Evolutionary conservation across 2,888 invertebrate species (phyloP), one percentile per base, ranked within the genome.

Genomic region (Autographa gamma): DNA sequence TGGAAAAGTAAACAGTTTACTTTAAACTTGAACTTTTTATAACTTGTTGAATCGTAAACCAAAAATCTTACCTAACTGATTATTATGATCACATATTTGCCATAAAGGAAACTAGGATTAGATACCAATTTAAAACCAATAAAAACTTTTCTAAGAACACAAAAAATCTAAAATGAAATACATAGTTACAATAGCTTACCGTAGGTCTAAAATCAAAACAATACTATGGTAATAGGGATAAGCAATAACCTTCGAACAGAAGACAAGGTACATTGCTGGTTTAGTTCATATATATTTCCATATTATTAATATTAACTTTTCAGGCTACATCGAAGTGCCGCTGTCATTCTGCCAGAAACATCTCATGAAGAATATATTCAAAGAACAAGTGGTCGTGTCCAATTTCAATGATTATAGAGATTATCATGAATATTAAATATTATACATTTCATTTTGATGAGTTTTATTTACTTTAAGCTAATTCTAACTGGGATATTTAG

Each of bases 321-420:
- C 87, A 95, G 95, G 86, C 9, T 95, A 92, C 72, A 79, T 89
- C 0, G 93, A 95, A 84, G 94, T 95, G 0, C 93, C 93, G 0
- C 70, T 95, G 19, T 80, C 88, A 7, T 91, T 84, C 71, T 95
- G 95, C 74, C 93, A 88, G 38, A 80, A 83, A 3, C 95, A 95
- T 76, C 71, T 81, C 0, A 94, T 95, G 95, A 94, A 92, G 79
- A 95, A 95, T 58, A 93, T 95, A 58, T 94, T 88, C 74, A 90
- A 87, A 43, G 93, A 93, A 81, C 81, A 89, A 77, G 69, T 93
- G 0, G 62, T 93, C 2, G 68, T 90, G 11, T 80, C 88, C 0
- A 86, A 89, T 65, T 8, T 86, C 2, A 81, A 86, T 6, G 91
- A 93, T 69, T 89, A 89, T 71, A 80, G 77, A 31, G 89, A 92